Evolutionary conservation across 2,113 vertebrate genomes (phyloP).

Genomic region (Fulica atra): DNA sequence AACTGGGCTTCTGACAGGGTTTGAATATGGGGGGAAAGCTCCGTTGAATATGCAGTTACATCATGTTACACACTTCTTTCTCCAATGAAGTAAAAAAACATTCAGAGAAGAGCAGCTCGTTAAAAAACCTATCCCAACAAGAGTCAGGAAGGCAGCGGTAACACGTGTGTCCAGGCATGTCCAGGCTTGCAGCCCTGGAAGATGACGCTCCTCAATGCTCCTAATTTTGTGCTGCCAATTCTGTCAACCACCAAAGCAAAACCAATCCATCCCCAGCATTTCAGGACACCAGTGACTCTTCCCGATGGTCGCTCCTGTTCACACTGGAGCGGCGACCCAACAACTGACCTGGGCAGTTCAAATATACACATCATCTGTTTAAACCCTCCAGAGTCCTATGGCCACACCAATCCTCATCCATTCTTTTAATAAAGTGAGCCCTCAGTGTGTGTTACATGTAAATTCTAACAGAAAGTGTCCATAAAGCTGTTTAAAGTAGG

Average conservation of each 20-base stretch:
- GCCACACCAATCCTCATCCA: not conserved
- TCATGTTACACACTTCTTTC: not conserved
- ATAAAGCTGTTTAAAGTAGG: not conserved
- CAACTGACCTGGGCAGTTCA: not conserved
- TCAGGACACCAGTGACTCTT: not conserved
- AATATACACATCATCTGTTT: not conserved
- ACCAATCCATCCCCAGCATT: not conserved
- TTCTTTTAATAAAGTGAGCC: not conserved
- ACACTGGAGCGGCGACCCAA: not conserved
- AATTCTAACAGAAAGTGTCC: not conserved
- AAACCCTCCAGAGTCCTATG: rapidly evolving
- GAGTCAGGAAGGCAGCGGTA: not conserved
- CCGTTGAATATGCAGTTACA: not conserved
- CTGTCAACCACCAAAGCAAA: not conserved
- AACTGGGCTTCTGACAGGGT: not conserved
- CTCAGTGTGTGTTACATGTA: rapidly evolving
- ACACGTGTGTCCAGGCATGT: not conserved
- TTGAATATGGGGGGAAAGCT: not conserved
- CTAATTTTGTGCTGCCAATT: not conserved
- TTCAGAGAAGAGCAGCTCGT: not conserved
- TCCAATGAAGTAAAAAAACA: not conserved
- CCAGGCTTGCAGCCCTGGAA: not conserved
- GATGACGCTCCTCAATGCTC: not conserved
- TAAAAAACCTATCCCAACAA: not conserved
- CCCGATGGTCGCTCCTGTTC: not conserved